These are phyloP conservation scores for Platycercus adscitus DNA, from an alignment of 2,113 vertebrate species.

Conservation along the genomic window DNA sequence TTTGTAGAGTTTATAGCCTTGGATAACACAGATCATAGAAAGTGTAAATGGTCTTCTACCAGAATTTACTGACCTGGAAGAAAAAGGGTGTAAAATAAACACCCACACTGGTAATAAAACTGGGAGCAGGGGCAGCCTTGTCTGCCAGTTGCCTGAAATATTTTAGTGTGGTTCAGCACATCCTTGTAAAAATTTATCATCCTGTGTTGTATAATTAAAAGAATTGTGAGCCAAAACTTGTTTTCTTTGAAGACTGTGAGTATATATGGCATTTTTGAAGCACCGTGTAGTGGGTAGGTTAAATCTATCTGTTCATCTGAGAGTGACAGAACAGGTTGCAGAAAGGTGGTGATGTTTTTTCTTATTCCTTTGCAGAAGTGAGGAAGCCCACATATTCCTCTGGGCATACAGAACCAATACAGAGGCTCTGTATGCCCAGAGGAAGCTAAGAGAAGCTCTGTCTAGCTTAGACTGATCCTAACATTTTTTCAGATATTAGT, in stretches of 20 bases:
- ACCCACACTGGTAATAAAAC: slow-evolving; percentile 51
- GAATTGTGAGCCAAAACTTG: neutral
- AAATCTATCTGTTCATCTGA: neutral
- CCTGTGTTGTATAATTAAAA: slow-evolving; percentile 30
- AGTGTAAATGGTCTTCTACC: slow-evolving; percentile 47
- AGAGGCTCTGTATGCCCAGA: neutral
- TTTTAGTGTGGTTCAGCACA: slow-evolving; percentile 29
- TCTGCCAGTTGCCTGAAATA: slow-evolving; percentile 8
- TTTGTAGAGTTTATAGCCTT: slow-evolving; percentile 54
- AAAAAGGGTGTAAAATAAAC: slow-evolving; percentile 40
- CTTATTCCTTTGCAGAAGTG: neutral
- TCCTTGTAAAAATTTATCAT: slow-evolving; percentile 3
- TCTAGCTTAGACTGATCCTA: neutral
- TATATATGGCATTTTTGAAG: neutral
- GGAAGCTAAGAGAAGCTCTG: neutral
- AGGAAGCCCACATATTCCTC: neutral
- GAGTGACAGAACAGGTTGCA: neutral
- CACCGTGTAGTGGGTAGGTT: neutral
- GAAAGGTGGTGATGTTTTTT: neutral
- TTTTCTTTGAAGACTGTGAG: neutral
- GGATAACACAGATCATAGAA: slow-evolving; percentile 10
- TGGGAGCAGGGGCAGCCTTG: neutral
- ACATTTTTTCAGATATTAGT: neutral
- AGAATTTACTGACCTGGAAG: slow-evolving; percentile 65
- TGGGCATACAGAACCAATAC: neutral